A percentile compares a stretch with the other conserved stretches of the same genome.
Conservation (phyloP, 2,888 invertebrate genomes). For the Napeogenes sylphis region DNA sequence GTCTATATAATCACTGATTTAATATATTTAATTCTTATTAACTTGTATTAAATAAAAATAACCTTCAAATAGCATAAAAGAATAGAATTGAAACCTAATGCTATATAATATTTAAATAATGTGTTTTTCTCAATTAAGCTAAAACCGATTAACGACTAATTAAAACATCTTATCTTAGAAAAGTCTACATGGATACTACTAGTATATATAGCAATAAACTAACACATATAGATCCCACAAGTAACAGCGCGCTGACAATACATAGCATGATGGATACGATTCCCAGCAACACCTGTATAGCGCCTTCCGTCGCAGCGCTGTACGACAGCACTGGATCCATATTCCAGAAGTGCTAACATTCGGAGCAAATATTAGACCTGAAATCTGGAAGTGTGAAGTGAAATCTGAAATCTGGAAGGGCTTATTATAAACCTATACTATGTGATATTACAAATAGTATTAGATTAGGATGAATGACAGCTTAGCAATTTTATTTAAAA, state of each 20-base stretch:
- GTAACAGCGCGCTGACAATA: slow-evolving; percentile 44
- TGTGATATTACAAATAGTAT: too few relatives aligned
- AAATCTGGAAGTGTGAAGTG: too few relatives aligned
- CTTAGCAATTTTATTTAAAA: not conserved
- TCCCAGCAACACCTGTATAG: slow-evolving; percentile 48
- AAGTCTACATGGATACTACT: too few relatives aligned
- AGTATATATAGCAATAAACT: slow-evolving; percentile 33
- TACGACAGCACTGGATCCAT: slow-evolving; percentile 47
- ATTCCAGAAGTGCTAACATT: slow-evolving; percentile 55
- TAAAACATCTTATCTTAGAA: not conserved
- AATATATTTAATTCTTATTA: too few relatives aligned
- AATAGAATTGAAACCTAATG: too few relatives aligned
- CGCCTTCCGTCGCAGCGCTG: slow-evolving; percentile 42
- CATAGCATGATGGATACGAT: slow-evolving; percentile 51
- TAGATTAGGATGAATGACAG: not conserved
- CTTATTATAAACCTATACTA: too few relatives aligned
- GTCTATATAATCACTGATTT: too few relatives aligned
- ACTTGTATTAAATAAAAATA: too few relatives aligned
- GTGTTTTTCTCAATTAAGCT: too few relatives aligned
- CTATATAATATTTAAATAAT: too few relatives aligned
- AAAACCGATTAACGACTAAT: not conserved
- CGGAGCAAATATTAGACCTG: slow-evolving; percentile 55
- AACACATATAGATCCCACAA: slow-evolving; percentile 54
- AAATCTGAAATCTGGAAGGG: slow-evolving; percentile 46
- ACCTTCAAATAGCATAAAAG: too few relatives aligned